A percentile compares a stretch with the other conserved stretches of the same genome.
Conservation (phyloP, 2,797 vertebrate species). For the Staurois parvus region DNA sequence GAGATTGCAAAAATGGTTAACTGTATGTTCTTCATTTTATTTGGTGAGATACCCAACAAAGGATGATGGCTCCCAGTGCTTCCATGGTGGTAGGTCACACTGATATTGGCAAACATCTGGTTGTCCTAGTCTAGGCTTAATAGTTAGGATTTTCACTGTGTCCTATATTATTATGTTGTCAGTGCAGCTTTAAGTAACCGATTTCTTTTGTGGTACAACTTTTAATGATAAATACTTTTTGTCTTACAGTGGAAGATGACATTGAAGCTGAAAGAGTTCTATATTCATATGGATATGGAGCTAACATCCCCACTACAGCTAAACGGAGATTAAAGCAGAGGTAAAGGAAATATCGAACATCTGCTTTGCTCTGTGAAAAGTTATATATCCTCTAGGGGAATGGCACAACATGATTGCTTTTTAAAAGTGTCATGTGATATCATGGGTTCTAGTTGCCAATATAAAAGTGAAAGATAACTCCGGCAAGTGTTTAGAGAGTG, state of each 20-base stretch:
- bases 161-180: background rate
- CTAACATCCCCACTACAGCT: constrained; percentile 95
- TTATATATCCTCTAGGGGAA: background rate
- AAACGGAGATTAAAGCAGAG: constrained; percentile 94
- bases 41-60: too few relatives aligned
- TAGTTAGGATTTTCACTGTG: too few relatives aligned
- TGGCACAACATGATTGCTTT: background rate
- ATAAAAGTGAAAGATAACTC: too few relatives aligned
- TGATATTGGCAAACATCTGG: too few relatives aligned
- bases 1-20: too few relatives aligned
- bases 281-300: constrained; percentile 95
- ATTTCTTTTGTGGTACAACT: background rate
- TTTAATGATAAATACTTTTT: constrained; percentile 18
- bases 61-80: too few relatives aligned
- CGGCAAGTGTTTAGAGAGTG: too few relatives aligned
- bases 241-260: constrained; percentile 89
- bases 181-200: too few relatives aligned
- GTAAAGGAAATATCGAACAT: constrained; percentile 70
- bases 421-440: too few relatives aligned
- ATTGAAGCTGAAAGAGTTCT: constrained; percentile 94
- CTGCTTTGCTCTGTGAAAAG: background rate
- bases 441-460: background rate
- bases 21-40: too few relatives aligned
- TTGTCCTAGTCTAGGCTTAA: too few relatives aligned
- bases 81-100: too few relatives aligned